A percentile compares a stretch with the other conserved stretches of the same genome.
Evolutionary conservation across 2,888 invertebrate genomes (phyloP).

Genomic region (Agrotis puta): DNA sequence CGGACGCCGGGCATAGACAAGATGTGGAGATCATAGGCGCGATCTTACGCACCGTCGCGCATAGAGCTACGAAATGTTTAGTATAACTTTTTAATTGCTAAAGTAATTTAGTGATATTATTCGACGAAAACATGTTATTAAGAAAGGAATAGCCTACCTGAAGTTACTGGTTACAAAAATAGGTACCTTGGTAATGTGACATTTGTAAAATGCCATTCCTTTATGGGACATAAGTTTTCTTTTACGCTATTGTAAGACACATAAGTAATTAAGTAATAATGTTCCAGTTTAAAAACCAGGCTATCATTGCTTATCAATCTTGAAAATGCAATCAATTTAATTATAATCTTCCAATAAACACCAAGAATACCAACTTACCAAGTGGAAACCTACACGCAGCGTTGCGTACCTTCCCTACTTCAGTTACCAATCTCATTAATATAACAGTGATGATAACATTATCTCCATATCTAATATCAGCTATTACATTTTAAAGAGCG

Average conservation of each 20-base stretch:
- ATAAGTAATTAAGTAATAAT: no score
- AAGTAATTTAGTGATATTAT: background rate
- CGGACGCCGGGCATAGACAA: conserved; percentile 62
- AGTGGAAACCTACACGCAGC: background rate
- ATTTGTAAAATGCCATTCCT: background rate
- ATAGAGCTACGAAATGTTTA: conserved; percentile 26
- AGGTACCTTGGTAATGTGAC: background rate
- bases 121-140: no score
- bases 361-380: background rate
- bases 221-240: background rate
- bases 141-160: background rate
- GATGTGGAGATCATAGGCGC: conserved; percentile 62
- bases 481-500: conserved; percentile 39
- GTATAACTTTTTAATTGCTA: background rate
- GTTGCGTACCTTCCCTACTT: background rate
- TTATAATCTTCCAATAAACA: background rate
- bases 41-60: conserved; percentile 73
- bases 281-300: background rate
- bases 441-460: conserved; percentile 22
- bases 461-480: conserved; percentile 33
- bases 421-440: conserved; percentile 21
- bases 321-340: conserved; percentile 2
- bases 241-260: background rate
- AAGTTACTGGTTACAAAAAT: background rate
- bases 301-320: background rate